Percentiles rank a stretch among this genome's conserved stretches.
Evolutionary conservation across 2,113 vertebrate species (phyloP).

Genomic region (Lampris incognitus): DNA sequence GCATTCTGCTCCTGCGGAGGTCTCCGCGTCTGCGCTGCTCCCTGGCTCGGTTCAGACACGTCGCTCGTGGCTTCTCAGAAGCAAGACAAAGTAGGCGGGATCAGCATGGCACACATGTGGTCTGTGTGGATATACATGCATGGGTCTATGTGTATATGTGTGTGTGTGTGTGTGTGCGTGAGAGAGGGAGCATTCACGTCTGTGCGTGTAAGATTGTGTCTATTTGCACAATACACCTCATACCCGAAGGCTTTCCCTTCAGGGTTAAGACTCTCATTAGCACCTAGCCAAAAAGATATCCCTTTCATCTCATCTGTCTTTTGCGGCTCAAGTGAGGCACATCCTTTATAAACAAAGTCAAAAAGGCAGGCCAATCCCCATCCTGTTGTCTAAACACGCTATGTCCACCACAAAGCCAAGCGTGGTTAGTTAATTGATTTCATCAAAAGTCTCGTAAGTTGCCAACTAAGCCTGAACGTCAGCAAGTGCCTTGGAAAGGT

Average conservation of each 20-base stretch:
- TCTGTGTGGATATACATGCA: slow-evolving; percentile 41
- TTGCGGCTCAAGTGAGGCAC: slow-evolving; percentile 59
- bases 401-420: slow-evolving; percentile 61
- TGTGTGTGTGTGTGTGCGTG: slow-evolving; percentile 36
- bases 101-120: slow-evolving; percentile 64
- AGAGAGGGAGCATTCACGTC: neutral
- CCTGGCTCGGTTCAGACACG: slow-evolving; percentile 71
- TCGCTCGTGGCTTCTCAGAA: slow-evolving; percentile 76
- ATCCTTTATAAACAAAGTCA: slow-evolving; percentile 64
- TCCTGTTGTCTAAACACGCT: slow-evolving; percentile 64
- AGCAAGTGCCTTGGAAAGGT: neutral
- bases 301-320: slow-evolving; percentile 69
- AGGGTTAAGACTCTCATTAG: slow-evolving; percentile 75
- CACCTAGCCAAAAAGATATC: slow-evolving; percentile 66
- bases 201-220: slow-evolving; percentile 16
- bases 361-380: slow-evolving; percentile 56
- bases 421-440: slow-evolving; percentile 70
- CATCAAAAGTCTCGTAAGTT: slow-evolving; percentile 54
- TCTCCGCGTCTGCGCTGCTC: slow-evolving; percentile 67
- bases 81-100: slow-evolving; percentile 65
- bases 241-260: slow-evolving; percentile 27
- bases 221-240: slow-evolving; percentile 68
- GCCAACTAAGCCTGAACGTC: slow-evolving; percentile 19
- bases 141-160: slow-evolving; percentile 13
- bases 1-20: slow-evolving; percentile 72